These are phyloP conservation scores for Leucosticte australis DNA, from an alignment of 2,113 vertebrate species.

Conservation along the genomic window DNA sequence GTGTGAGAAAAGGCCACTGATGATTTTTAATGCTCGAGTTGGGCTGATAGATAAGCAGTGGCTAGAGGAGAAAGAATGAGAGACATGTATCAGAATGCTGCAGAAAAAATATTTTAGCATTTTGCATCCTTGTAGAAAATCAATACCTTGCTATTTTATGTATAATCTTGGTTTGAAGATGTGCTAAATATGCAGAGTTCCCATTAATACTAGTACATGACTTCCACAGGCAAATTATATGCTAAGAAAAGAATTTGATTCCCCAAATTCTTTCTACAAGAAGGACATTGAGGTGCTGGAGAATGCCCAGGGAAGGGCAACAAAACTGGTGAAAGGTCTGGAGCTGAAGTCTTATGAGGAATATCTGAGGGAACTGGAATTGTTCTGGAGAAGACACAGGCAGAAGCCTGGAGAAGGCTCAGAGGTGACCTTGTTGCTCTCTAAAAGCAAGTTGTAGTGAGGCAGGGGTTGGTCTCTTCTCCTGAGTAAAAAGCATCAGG, in stretches of 20 bases:
- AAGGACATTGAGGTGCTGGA: not conserved
- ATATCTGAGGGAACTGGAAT: not conserved
- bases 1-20: not conserved
- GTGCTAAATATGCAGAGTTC: not conserved
- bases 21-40: not conserved
- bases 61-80: not conserved
- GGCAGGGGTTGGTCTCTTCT: not conserved
- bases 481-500: not conserved
- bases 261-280: not conserved
- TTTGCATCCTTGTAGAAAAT: not conserved
- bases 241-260: not conserved
- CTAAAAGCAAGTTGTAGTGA: fast-evolving
- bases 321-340: not conserved
- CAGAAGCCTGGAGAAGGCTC: not conserved
- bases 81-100: not conserved
- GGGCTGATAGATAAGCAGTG: not conserved
- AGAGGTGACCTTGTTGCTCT: not conserved
- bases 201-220: not conserved
- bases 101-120: not conserved
- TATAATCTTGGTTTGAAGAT: not conserved
- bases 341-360: not conserved
- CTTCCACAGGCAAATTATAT: not conserved
- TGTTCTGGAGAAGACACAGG: not conserved
- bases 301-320: not conserved
- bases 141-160: not conserved